A percentile compares a stretch with the other conserved stretches of the same genome.
phyloP scores from a whole-genome alignment of 2,113 vertebrate species.

The Mustelus asterias region DNA sequence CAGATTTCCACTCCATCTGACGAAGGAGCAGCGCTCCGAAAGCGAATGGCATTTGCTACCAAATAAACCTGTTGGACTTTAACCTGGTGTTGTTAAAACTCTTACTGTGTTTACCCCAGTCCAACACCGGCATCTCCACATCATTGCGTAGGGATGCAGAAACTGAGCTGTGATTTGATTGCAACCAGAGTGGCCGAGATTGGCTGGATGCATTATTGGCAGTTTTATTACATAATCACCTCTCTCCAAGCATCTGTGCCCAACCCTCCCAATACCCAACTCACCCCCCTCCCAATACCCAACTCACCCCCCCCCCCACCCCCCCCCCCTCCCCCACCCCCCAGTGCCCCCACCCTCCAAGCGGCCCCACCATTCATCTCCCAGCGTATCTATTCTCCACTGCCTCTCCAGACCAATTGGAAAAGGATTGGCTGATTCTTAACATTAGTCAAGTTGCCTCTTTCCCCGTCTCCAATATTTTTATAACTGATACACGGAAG shows the following conservation, averaged over 20 bases:
- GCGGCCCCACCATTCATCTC: neutral
- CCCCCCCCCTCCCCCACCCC: too few species aligned
- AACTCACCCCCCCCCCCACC: too few species aligned
- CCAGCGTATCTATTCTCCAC: neutral
- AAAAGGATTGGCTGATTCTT: neutral
- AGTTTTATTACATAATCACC: neutral
- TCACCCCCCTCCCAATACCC: neutral
- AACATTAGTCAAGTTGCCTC: neutral
- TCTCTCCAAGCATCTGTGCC: too few species aligned
- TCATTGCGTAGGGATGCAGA: neutral
- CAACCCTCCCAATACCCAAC: neutral
- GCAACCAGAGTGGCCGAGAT: neutral
- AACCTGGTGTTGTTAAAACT: too few species aligned
- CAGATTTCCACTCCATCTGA: too few species aligned
- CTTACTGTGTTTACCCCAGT: too few species aligned
- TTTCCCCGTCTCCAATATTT: neutral
- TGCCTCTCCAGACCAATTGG: neutral
- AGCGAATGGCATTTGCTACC: too few species aligned
- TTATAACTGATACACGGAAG: neutral
- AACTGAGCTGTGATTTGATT: neutral
- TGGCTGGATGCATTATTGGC: neutral
- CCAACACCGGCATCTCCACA: too few species aligned
- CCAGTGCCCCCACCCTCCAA: neutral
- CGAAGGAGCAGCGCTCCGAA: too few species aligned
- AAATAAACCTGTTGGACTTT: too few species aligned